Conservation (phyloP, 2,888 invertebrate species). For the Reticulitermes lucifugus region DNA sequence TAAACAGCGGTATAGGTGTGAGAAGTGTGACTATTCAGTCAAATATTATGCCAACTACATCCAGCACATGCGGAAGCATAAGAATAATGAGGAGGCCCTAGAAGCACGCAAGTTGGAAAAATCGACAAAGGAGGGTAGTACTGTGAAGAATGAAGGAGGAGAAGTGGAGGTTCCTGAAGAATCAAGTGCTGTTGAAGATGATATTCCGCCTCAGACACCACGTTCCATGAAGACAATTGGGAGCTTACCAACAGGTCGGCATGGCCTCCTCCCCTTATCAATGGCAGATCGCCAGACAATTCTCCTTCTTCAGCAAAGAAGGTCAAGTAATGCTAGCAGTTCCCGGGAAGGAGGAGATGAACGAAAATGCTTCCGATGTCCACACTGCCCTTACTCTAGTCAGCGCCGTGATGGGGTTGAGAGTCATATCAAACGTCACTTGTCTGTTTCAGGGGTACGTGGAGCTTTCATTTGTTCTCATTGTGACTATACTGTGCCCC, state of each 20-base stretch:
- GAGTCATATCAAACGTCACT: slow-evolving; percentile 81
- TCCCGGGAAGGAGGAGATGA: slow-evolving; percentile 60
- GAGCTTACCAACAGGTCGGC: slow-evolving; percentile 55
- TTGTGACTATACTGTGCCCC: slow-evolving; percentile 84
- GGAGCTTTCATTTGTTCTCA: slow-evolving; percentile 79
- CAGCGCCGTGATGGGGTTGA: slow-evolving; percentile 78
- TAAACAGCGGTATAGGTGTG: slow-evolving; percentile 84
- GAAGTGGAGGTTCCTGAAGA: slow-evolving; percentile 44
- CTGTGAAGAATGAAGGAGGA: slow-evolving; percentile 49
- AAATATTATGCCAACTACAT: slow-evolving; percentile 87
- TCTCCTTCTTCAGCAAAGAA: slow-evolving; percentile 69
- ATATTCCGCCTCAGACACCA: background rate
- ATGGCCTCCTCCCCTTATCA: slow-evolving; percentile 69
- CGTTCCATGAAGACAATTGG: slow-evolving; percentile 50
- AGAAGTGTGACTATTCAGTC: slow-evolving; percentile 88
- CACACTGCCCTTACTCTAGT: slow-evolving; percentile 84
- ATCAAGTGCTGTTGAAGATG: slow-evolving; percentile 23
- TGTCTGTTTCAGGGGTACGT: slow-evolving; percentile 69
- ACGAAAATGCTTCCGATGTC: slow-evolving; percentile 75
- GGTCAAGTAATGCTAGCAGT: slow-evolving; percentile 63
- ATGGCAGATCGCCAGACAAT: slow-evolving; percentile 73
- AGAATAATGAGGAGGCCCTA: slow-evolving; percentile 75
- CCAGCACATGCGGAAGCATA: slow-evolving; percentile 85
- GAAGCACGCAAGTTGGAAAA: slow-evolving; percentile 64
- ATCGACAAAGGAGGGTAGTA: background rate